A percentile compares a stretch with the other conserved stretches of the same genome.
Evolutionary conservation across 92 coral and sea anemone species (phyloP).

Genomic region (Plumapathes pennacea): DNA sequence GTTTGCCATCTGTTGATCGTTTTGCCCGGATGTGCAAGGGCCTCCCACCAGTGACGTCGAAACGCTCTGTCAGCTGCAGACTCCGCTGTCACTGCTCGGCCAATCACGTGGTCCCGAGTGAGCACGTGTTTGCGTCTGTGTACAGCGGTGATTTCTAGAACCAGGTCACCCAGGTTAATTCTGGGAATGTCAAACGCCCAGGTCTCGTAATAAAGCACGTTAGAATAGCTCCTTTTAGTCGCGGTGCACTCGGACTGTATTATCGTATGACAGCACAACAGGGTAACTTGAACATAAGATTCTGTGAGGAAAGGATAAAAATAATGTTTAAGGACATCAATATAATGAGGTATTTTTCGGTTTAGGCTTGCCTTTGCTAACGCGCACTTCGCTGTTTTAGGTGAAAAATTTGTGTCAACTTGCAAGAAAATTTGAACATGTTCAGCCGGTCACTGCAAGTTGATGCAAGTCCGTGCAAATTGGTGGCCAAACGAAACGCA

Average conservation of each 20-base stretch:
- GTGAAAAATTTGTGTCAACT: no score
- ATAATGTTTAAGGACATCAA: not conserved
- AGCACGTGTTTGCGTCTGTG: slow-evolving; percentile 82
- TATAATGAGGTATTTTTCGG: no score
- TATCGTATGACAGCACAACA: slow-evolving; percentile 37
- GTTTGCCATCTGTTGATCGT: slow-evolving; percentile 59
- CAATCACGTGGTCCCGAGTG: slow-evolving; percentile 79
- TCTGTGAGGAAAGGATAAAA: slow-evolving; percentile 40
- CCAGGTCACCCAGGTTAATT: slow-evolving; percentile 19
- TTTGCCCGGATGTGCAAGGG: slow-evolving; percentile 41
- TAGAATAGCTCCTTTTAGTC: slow-evolving; percentile 76
- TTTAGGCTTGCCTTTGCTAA: no score
- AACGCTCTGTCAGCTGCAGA: slow-evolving; percentile 19
- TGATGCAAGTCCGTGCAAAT: no score
- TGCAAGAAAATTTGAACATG: no score
- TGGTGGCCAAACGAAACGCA: no score
- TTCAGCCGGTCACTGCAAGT: no score
- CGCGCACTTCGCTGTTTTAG: no score
- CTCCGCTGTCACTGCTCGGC: slow-evolving; percentile 62
- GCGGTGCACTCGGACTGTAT: slow-evolving; percentile 65
- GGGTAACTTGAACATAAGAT: slow-evolving; percentile 60
- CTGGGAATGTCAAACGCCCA: slow-evolving; percentile 72
- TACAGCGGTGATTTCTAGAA: slow-evolving; percentile 71
- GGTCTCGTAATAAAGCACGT: slow-evolving; percentile 86
- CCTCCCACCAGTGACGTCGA: slow-evolving; percentile 55